phyloP scores from a whole-genome alignment of 2,797 vertebrate genomes.

The Cryptoprocta ferox region DNA sequence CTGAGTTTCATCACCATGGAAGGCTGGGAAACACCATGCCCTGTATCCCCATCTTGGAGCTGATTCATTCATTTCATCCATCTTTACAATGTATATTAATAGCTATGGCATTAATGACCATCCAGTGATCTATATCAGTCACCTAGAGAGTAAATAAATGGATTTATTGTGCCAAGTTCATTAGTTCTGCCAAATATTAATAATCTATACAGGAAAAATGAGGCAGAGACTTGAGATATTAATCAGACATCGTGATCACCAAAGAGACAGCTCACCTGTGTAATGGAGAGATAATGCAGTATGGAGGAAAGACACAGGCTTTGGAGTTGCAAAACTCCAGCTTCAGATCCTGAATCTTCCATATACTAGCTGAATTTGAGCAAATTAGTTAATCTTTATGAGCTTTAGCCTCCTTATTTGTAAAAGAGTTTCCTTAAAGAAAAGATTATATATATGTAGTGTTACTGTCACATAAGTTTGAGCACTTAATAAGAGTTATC shows the following conservation, averaged over 20 bases:
- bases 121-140: constrained; percentile 21
- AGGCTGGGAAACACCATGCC: not conserved
- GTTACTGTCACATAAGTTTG: not conserved
- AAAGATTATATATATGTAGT: not conserved
- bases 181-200: constrained; percentile 47
- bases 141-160: constrained; percentile 56
- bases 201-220: constrained; percentile 28
- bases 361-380: not conserved
- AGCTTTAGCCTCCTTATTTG: not conserved
- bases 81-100: not conserved
- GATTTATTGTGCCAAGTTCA: not conserved
- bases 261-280: not conserved
- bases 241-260: not conserved
- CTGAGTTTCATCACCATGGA: not conserved
- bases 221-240: not conserved
- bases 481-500: not conserved
- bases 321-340: not conserved
- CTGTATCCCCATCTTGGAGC: not conserved
- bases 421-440: not conserved
- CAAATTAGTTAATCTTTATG: not conserved
- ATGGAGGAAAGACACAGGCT: not conserved
- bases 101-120: not conserved
- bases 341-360: not conserved
- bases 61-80: not conserved
- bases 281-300: not conserved